phyloP scores from a whole-genome alignment of 2,113 vertebrate species.

The Procavia capensis region DNA sequence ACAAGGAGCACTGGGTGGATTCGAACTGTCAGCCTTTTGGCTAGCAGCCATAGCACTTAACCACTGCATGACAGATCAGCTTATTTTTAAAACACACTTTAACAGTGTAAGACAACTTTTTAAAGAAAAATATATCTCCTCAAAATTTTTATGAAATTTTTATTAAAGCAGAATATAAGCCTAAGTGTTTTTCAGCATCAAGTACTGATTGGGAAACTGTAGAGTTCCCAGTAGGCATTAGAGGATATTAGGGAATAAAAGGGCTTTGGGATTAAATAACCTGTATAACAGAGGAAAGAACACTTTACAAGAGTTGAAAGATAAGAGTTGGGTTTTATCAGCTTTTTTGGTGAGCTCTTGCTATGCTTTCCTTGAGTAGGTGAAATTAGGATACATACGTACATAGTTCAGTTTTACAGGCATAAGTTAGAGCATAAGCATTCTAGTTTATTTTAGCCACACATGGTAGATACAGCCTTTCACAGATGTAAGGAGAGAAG shows the following conservation, averaged over 20 bases:
- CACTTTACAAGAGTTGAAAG: background rate
- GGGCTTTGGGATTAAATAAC: background rate
- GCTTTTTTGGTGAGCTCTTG: background rate
- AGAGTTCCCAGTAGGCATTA: background rate
- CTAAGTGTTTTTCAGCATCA: background rate
- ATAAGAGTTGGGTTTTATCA: background rate
- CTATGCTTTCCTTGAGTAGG: background rate
- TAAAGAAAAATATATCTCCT: background rate
- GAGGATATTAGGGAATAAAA: background rate
- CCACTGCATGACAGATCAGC: too few relatives aligned
- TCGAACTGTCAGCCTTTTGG: too few relatives aligned
- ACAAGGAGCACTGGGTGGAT: too few relatives aligned
- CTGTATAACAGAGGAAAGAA: background rate
- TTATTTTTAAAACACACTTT: background rate
- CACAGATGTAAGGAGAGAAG: background rate
- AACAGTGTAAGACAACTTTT: background rate
- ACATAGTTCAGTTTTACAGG: background rate
- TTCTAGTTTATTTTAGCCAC: background rate
- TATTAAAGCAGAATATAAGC: background rate
- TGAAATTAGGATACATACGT: background rate
- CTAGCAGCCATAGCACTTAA: too few relatives aligned
- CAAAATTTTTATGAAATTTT: background rate
- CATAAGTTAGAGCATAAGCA: background rate
- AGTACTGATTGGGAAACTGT: background rate
- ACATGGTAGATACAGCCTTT: background rate